Evolutionary conservation across 2,888 invertebrate genomes (phyloP), one percentile per base, ranked within the genome.

Genomic region (Caenorhabditis drosophilae): DNA sequence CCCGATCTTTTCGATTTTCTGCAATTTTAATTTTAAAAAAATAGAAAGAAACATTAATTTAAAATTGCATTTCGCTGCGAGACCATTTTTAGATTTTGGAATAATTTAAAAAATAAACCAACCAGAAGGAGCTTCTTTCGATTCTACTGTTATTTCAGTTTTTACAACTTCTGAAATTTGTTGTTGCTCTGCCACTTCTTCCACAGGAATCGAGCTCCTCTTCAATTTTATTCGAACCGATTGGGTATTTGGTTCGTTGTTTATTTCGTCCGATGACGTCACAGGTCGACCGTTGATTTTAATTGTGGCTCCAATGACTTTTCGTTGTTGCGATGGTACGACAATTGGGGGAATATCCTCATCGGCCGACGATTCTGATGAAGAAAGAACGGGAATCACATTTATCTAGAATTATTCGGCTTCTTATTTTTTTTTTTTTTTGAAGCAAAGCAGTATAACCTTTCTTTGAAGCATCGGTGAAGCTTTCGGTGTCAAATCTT

Each of bases 401-500:
- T n/a, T n/a, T n/a, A n/a, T n/a, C n/a, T n/a, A n/a, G n/a, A 31
- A 36, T 36, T 36, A 15, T 36, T n/a, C 4, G 4, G n/a, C n/a
- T 36, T n/a, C 16, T 36, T n/a, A 9, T n/a, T 12, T 36, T n/a
- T 9, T 36, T 36, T 12, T 12, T 9, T n/a, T 36, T n/a, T 9
- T 12, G n/a, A 36, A 36, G n/a, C 36, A 15, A 9, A n/a, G 4
- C 7, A 4, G 4, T 36, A n/a, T 7, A 4, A n/a, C 55, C 20
- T 54, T 64, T 44, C 63, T 34, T 0, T 41, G 31, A 3, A 50
- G 50, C 9, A 64, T n/a, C 9, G 63, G 63, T 18, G 63, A 64
- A n/a, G 58, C 58, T 35, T 58, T 57, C 6, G 63, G 63, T n/a
- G 63, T 64, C 26, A 54, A 44, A 36, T 62, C 60, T 16, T 54